Base-by-base conservation (phyloP, 2,113 vertebrate species). In the Pithys albifrons region DNA sequence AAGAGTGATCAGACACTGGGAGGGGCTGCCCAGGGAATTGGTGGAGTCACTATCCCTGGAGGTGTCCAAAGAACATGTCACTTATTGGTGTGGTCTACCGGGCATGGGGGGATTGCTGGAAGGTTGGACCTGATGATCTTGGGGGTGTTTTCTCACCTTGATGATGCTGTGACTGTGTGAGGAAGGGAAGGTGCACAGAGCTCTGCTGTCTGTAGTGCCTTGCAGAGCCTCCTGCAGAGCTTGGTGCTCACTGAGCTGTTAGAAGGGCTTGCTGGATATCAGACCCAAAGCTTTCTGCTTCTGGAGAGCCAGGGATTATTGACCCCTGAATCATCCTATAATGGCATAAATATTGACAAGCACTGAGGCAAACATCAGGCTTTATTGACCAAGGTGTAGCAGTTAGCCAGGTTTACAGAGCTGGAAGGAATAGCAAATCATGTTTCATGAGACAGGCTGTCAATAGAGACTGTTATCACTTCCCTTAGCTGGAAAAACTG, bases 301-400 rank as follows among this genome's bases (percentile, higher is more conserved):
- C 58, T 54, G 28, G 17, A 58, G 64, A 73, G 51, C 41, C n/a
- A 0, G 0, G 43, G 19, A 70, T 70, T 55, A 71, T 45, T 61
- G 87, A 78, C 55, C 88, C 45, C 61, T 31, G 45, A 72, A 57
- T 76, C 33, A 58, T 3, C 24, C 66, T 72, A 7, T 76, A 55
- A 75, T 14, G 43, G 45, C 78, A 67, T 71, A 79, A 82, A 75
- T 54, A 88, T 93, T 88, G 92, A 76, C 62, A 73, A 19, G 28
- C 59, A 4, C 29, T 7, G 85, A 79, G 82, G 45, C 49, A 74
- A 93, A 85, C 75, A 83, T 72, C 48, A 62, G 20, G 43, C n/a
- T 81, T 85, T 88, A 93, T 70, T 85, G 96, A 83, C 4, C 59
- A 27, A 23, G 73, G 73, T 59, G 35, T 37, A 45, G 29, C 39